A percentile compares a stretch with the other conserved stretches of the same genome.
These are phyloP conservation scores for Melanerpes aurifrons DNA, from an alignment of 2,113 vertebrate species.

Conservation along the genomic window DNA sequence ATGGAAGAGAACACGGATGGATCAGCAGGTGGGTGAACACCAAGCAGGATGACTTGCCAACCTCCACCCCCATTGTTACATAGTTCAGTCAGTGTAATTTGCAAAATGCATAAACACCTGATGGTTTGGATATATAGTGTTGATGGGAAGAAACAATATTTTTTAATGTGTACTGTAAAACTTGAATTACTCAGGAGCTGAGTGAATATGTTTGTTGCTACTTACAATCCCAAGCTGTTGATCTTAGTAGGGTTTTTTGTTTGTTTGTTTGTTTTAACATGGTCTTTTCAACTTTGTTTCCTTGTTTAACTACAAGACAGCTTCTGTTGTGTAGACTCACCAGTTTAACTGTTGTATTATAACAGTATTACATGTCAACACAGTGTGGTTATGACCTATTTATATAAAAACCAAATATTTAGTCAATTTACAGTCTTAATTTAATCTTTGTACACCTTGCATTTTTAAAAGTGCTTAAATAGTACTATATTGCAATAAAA, in stretches of 20 bases:
- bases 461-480: slow-evolving; percentile 90
- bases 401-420: slow-evolving; percentile 95
- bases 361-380: slow-evolving; percentile 91
- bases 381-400: slow-evolving; percentile 91
- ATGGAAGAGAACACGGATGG: slow-evolving; percentile 66
- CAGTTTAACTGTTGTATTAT: slow-evolving; percentile 88
- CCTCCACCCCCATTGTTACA: slow-evolving; percentile 76
- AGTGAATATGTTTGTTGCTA: slow-evolving; percentile 83
- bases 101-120: slow-evolving; percentile 79
- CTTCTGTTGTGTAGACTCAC: slow-evolving; percentile 85
- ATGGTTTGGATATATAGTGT: slow-evolving; percentile 84
- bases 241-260: slow-evolving; percentile 76
- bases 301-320: slow-evolving; percentile 82
- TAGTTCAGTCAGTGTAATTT: slow-evolving; percentile 84
- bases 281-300: slow-evolving; percentile 83
- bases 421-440: slow-evolving; percentile 90
- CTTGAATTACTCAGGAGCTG: slow-evolving; percentile 89
- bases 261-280: slow-evolving; percentile 79
- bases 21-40: slow-evolving; percentile 78
- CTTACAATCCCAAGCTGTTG: slow-evolving; percentile 82
- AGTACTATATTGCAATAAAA: slow-evolving; percentile 89
- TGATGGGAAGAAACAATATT: slow-evolving; percentile 83
- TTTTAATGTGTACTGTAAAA: slow-evolving; percentile 86
- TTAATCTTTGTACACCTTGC: slow-evolving; percentile 88
- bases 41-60: slow-evolving; percentile 77